Evolutionary conservation across 2,113 vertebrate genomes (phyloP), one percentile per base, ranked within the genome.

Genomic region (Elephas maximus): DNA sequence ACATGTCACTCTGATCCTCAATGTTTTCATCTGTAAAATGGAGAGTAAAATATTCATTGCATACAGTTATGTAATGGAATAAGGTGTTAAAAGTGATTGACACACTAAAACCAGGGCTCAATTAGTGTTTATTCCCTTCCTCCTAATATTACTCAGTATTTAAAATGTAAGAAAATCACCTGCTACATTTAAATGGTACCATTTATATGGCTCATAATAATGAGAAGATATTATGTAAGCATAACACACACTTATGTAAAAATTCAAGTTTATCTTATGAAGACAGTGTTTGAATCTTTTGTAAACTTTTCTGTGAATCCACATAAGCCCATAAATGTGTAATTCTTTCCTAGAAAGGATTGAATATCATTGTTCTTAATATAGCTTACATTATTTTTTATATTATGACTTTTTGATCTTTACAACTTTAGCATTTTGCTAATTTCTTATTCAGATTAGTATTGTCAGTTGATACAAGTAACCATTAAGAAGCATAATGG

Each of bases 351-450:
- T 81, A 82, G 80, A 78, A 93, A 78, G 21, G 7, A 23, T 89
- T 94, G 12, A 30, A 5, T 81, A 37, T 67, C 33, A 7, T 77
- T 96, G 24, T 78, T 86, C 41, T 93, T 87, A 65, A 8, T 82
- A 17, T 67, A 77, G 21, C 53, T 28, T 73, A 65, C 20, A 57
- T 84, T 90, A 77, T 48, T 94, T 76, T 45, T 53, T 48, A 67
- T 24, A 78, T 51, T 74, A 51, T 21, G 21, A 14, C 30, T 51
- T 5, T 81, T 77, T 90, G 67, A 71, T 96, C 77, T 81, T 82
- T 78, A 63, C 79, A 95, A 67, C 6, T 37, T 80, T 93, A 93
- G 6, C 26, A 84, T 74, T 90, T 90, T 84, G 6, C 79, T 77
- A 69, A 41, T 15, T 65, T 57, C 30, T 48, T 91, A 81, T 88